phyloP scores from a whole-genome alignment of 2,797 vertebrate genomes.

The Myotis daubentonii region DNA sequence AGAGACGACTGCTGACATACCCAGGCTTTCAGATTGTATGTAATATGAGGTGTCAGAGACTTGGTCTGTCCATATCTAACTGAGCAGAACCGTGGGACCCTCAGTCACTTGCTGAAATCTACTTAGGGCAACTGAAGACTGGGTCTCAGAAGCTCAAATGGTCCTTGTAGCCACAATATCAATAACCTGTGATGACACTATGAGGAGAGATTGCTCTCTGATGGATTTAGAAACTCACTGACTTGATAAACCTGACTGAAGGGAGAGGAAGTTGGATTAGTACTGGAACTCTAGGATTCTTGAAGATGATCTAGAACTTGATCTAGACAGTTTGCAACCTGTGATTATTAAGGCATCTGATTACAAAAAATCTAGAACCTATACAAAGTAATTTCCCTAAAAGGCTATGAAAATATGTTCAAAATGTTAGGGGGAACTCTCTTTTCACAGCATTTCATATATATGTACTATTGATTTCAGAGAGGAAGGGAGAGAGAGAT shows the following conservation, averaged over 20 bases:
- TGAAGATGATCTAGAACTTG: neutral
- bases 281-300: neutral
- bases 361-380: neutral
- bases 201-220: neutral
- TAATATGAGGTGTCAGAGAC: neutral
- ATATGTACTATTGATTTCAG: no score
- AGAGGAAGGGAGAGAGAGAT: no score
- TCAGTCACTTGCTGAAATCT: neutral
- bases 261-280: neutral
- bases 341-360: neutral
- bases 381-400: neutral
- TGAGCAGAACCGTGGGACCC: neutral
- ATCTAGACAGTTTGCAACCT: constrained; percentile 9
- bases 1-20: neutral
- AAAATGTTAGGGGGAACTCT: neutral
- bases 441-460: neutral
- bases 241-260: constrained; percentile 11
- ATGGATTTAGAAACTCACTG: neutral
- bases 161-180: neutral
- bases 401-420: neutral
- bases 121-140: neutral
- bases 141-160: neutral
- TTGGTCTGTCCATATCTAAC: neutral
- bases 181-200: neutral
- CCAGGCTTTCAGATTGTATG: neutral